These are phyloP conservation scores for Lasioglossum morio DNA, from an alignment of 2,888 invertebrate species.

Conservation along the genomic window DNA sequence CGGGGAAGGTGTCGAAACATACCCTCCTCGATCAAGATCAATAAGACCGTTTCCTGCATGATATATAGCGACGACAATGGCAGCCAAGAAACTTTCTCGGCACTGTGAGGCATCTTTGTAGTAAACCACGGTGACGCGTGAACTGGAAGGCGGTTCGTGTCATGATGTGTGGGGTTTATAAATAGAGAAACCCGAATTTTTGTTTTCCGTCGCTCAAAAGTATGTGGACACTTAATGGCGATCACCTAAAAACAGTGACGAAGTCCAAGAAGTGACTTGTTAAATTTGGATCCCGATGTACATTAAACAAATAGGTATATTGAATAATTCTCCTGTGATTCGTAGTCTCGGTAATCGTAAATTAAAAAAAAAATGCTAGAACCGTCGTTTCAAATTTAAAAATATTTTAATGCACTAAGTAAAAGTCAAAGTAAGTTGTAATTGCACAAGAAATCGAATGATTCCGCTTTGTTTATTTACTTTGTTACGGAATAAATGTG, in stretches of 20 bases:
- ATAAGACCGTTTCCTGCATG: not conserved
- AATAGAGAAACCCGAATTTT: not conserved
- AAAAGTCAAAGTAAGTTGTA: not conserved
- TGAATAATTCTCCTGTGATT: not conserved
- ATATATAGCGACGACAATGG: constrained; percentile 18
- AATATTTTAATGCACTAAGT: not conserved
- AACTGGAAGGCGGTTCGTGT: not conserved
- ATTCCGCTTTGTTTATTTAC: not conserved
- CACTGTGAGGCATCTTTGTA: not conserved
- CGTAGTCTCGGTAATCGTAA: not conserved
- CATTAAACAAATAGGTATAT: not conserved
- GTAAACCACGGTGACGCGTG: not conserved
- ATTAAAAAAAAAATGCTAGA: not conserved
- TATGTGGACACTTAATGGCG: not conserved
- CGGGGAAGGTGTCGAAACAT: constrained; percentile 24
- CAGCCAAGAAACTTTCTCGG: not conserved
- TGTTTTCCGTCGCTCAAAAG: not conserved
- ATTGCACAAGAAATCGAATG: not conserved
- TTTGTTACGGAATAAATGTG: not conserved
- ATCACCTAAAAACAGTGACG: not conserved
- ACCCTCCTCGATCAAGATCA: constrained; percentile 29
- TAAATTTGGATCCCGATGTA: not conserved
- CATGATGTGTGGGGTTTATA: not conserved
- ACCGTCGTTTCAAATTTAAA: not conserved
- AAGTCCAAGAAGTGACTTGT: not conserved